These are phyloP conservation scores for Scaptomyza parva DNA, from an alignment of 2,888 invertebrate genomes.

Conservation along the genomic window DNA sequence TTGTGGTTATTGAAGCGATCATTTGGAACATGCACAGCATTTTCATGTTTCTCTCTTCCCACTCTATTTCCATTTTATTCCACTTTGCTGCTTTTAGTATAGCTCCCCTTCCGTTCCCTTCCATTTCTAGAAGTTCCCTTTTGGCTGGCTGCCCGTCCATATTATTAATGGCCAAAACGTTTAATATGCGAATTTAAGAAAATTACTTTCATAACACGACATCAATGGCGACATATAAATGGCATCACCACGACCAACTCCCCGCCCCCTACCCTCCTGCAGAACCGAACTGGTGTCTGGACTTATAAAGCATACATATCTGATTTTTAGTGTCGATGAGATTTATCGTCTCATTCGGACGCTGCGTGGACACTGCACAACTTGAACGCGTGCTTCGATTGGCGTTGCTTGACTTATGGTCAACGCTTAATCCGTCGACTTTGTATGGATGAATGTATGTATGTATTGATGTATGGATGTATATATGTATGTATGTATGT, in stretches of 20 bases:
- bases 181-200: conserved; percentile 80
- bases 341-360: conserved; percentile 61
- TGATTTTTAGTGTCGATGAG: conserved; percentile 80
- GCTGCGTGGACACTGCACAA: conserved; percentile 24
- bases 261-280: conserved; percentile 1
- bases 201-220: conserved; percentile 79
- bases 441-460: no score
- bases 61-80: background rate
- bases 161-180: conserved; percentile 74
- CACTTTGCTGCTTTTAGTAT: conserved; percentile 32
- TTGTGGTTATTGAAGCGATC: conserved; percentile 82
- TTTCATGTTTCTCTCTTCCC: conserved; percentile 60
- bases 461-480: no score
- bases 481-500: no score
- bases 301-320: conserved; percentile 62
- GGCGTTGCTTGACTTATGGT: conserved; percentile 64
- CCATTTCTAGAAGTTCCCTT: background rate
- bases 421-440: conserved; percentile 66
- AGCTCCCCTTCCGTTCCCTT: background rate
- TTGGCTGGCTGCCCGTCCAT: conserved; percentile 35
- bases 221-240: conserved; percentile 72
- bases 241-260: conserved; percentile 47
- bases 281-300: conserved; percentile 12
- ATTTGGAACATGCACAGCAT: conserved; percentile 80
- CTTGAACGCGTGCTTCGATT: conserved; percentile 27